A percentile compares a stretch with the other conserved stretches of the same genome.
phyloP scores from a whole-genome alignment of 2,113 vertebrate genomes.

The Heliornis fulica region DNA sequence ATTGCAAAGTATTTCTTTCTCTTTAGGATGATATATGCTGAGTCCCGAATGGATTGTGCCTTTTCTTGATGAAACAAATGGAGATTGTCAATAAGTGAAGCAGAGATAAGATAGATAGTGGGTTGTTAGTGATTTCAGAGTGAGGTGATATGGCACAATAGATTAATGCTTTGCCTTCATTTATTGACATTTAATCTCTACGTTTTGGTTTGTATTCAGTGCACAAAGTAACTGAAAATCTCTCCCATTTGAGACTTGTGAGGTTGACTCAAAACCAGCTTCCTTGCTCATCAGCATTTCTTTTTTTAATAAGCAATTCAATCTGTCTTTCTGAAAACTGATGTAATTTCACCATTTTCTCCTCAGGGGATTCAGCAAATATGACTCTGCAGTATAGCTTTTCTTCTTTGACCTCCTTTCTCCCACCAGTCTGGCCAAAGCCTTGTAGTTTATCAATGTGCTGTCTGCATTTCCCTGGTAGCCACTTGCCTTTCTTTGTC shows the following conservation, averaged over 20 bases:
- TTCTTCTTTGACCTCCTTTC: neutral
- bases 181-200: conserved; percentile 62
- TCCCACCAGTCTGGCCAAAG: neutral
- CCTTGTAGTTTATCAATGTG: neutral
- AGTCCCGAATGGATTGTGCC: neutral
- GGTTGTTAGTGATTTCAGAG: conserved; percentile 31
- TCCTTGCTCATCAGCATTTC: neutral
- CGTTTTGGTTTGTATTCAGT: conserved; percentile 37
- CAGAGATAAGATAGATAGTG: conserved; percentile 30
- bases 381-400: neutral
- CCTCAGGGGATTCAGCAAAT: neutral
- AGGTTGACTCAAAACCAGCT: neutral
- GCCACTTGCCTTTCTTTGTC: neutral
- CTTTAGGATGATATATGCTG: neutral
- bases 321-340: neutral
- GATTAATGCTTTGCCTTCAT: conserved; percentile 54
- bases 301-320: neutral
- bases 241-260: neutral
- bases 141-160: conserved; percentile 21
- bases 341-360: neutral
- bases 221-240: neutral
- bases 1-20: neutral
- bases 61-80: conserved; percentile 30
- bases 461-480: neutral
- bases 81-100: conserved; percentile 32